A percentile compares a stretch with the other conserved stretches of the same genome.
These are phyloP conservation scores for Brachionus koreanus DNA, from an alignment of 1,140 invertebrate genomes.

Conservation along the genomic window DNA sequence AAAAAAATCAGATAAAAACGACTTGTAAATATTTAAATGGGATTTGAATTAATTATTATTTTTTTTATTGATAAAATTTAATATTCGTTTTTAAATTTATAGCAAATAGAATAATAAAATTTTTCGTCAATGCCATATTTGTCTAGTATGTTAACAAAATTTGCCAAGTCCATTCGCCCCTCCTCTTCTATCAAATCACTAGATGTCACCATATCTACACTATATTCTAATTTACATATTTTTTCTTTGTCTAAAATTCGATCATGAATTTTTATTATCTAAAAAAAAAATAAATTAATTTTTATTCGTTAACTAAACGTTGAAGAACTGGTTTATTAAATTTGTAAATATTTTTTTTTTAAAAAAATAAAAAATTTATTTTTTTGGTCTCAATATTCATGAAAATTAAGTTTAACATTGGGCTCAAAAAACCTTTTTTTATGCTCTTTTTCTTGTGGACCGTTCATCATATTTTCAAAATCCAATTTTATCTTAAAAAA, in stretches of 20 bases:
- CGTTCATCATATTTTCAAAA: too few relatives aligned
- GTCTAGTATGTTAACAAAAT: background rate
- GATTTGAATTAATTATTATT: background rate
- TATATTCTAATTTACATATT: background rate
- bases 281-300: background rate
- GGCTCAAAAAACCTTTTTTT: too few relatives aligned
- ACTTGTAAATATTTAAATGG: background rate
- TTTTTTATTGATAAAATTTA: background rate
- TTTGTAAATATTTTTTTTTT: too few relatives aligned
- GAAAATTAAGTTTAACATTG: too few relatives aligned
- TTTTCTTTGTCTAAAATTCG: background rate
- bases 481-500: too few relatives aligned
- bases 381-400: too few relatives aligned
- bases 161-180: background rate
- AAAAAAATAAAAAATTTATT: too few relatives aligned
- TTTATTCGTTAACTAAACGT: too few relatives aligned
- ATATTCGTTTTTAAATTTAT: constrained; percentile 12
- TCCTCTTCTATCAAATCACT: background rate
- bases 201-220: background rate
- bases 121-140: background rate
- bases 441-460: too few relatives aligned
- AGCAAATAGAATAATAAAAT: constrained; percentile 2
- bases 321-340: too few relatives aligned
- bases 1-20: background rate
- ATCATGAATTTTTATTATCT: background rate